Conservation (phyloP, 2,113 vertebrate species). For the Thalassarche chlororhynchos region DNA sequence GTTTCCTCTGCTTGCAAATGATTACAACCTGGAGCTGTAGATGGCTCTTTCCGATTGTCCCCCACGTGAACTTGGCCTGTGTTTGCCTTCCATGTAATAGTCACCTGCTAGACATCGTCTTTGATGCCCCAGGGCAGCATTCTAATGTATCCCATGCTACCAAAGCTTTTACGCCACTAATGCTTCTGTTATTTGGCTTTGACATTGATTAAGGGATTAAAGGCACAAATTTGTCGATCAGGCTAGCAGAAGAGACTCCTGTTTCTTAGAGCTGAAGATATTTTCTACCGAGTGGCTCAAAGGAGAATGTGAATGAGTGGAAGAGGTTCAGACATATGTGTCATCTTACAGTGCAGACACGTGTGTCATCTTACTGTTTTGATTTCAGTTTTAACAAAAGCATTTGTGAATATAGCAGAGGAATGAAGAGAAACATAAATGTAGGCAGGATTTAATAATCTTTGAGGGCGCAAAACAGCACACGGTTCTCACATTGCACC, state of each 20-base stretch:
- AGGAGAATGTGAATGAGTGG: not conserved
- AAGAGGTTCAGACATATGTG: not conserved
- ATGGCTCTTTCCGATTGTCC: not conserved
- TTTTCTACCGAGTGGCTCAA: not conserved
- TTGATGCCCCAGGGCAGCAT: not conserved
- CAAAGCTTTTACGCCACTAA: not conserved
- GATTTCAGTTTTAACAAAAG: not conserved
- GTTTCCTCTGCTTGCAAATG: not conserved
- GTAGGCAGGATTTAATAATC: not conserved
- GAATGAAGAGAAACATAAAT: not conserved
- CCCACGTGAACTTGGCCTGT: fast-evolving
- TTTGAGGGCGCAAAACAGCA: not conserved
- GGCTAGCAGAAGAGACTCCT: not conserved
- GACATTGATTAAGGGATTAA: not conserved
- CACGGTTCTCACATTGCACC: not conserved
- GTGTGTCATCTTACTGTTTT: not conserved
- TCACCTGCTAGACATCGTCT: not conserved
- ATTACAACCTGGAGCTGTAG: not conserved
- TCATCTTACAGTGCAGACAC: not conserved
- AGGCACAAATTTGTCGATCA: not conserved
- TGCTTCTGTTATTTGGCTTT: not conserved
- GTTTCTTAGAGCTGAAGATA: not conserved
- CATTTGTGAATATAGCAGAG: not conserved
- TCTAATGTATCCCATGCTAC: not conserved
- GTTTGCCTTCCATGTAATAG: not conserved